Evolutionary conservation across 2,113 vertebrate genomes (phyloP).

Genomic region (Sapajus apella): DNA sequence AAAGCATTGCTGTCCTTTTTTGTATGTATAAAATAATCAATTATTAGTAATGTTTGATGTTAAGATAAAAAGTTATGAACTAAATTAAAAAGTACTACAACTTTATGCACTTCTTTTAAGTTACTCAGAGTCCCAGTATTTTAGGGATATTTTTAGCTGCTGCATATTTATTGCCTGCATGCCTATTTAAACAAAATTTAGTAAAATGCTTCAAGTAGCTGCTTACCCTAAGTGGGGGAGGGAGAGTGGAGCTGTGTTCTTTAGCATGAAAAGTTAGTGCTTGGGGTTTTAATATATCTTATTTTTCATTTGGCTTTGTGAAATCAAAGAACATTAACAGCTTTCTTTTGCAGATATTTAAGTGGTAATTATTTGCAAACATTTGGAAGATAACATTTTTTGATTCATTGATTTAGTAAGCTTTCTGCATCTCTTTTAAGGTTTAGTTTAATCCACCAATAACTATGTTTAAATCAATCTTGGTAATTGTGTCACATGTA

Average conservation of each 20-base stretch:
- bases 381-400: slow-evolving; percentile 32
- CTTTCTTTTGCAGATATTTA: slow-evolving; percentile 26
- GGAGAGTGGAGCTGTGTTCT: background rate
- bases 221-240: background rate
- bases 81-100: background rate
- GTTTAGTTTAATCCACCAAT: background rate
- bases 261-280: slow-evolving; percentile 42
- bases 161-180: slow-evolving; percentile 12
- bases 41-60: background rate
- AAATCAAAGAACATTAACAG: background rate
- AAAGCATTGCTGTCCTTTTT: background rate
- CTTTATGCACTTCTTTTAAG: background rate
- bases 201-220: background rate
- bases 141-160: background rate
- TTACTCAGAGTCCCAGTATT: background rate
- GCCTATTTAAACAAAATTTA: background rate
- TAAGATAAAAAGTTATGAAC: background rate
- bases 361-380: slow-evolving; percentile 36
- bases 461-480: background rate
- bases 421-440: background rate
- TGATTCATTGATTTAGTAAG: slow-evolving; percentile 7
- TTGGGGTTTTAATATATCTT: slow-evolving; percentile 29
- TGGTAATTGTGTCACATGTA: slow-evolving; percentile 3
- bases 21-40: background rate
- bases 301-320: slow-evolving; percentile 42